A percentile compares a stretch with the other conserved stretches of the same genome.
Conservation (phyloP, 2,113 vertebrate species). For the Malurus cyaneus region DNA sequence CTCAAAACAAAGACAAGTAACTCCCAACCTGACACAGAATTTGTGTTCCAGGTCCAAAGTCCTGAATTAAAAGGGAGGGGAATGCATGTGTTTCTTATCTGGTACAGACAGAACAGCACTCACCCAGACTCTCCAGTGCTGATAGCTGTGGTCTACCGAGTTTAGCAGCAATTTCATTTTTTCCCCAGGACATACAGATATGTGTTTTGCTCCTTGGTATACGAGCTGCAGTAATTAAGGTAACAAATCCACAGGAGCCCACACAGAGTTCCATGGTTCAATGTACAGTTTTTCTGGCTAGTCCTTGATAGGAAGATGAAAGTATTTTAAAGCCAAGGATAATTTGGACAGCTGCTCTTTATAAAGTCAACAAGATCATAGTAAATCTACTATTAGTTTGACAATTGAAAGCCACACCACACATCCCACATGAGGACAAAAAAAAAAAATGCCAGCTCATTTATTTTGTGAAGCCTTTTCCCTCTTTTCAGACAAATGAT, state of each 20-base stretch:
- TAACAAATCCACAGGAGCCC: not conserved
- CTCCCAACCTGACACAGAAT: not conserved
- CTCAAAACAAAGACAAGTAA: not conserved
- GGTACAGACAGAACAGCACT: not conserved
- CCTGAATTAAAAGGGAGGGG: not conserved
- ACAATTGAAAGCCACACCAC: not conserved
- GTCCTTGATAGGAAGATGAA: not conserved
- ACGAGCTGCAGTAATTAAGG: conserved; percentile 14
- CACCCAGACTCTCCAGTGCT: not conserved
- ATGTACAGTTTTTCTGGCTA: not conserved
- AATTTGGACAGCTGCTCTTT: not conserved
- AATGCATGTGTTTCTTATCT: not conserved
- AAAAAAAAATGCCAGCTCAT: not conserved
- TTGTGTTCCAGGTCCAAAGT: not conserved
- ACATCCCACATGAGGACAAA: not conserved
- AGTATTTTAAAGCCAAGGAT: conserved; percentile 1
- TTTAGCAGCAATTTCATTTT: not conserved
- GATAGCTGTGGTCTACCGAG: not conserved
- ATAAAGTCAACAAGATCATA: conserved; percentile 1
- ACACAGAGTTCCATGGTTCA: not conserved
- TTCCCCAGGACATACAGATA: not conserved
- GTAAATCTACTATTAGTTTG: not conserved
- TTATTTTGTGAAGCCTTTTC: not conserved
- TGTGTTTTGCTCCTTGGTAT: not conserved
- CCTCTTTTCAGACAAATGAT: not conserved